Base-by-base conservation (phyloP, 2,888 invertebrate genomes). In the Phengaris alcon region DNA sequence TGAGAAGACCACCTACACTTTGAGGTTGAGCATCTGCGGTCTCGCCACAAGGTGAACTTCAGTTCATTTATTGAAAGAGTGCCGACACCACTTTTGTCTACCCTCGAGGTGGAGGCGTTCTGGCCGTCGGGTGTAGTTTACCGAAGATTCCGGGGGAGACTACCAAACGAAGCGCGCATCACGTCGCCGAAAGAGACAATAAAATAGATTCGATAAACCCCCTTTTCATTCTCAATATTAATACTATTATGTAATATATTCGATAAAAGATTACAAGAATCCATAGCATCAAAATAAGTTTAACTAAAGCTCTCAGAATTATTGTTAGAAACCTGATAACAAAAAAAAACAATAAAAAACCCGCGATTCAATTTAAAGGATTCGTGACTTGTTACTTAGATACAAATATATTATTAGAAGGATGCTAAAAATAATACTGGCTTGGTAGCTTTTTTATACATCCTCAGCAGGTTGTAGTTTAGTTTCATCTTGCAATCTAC, bases 261-360 rank as follows among this genome's bases (percentile, higher is more conserved):
- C 12, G 64, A 35, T 64, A 64, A 64, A 64, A 64, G 64, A 12
- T 64, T 64, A 44, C 64, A 64, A 64, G 64, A 64, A 64, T 54
- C 9, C 54, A 54, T 9, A 64, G 64, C 35, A 44, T 64, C 12
- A 64, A 64, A 64, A 64, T 64, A 64, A 64, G 64, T 64, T 44
- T 64, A 35, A 12, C 64, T 35, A 4, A 35, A 35, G 35, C 12
- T 64, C 64, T 44, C 12, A 44, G 35, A 64, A 12, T 35, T 64
- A 12, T 35, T 64, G 13, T 35, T 44, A 64, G 35, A 64, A 64
- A 64, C 64, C 64, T 12, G 64, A 35, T 64, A 35, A 13, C 12
- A 22, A 22, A 22, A 22, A 22, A 44, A 44, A 64, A 13, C 64
- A 64, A 64, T 59, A 59, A 55, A 44, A 44, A 64, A 52, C 52